These are phyloP conservation scores for Anneissia japonica DNA, from an alignment of 35 echinoderm and acorn worm species.

Conservation along the genomic window DNA sequence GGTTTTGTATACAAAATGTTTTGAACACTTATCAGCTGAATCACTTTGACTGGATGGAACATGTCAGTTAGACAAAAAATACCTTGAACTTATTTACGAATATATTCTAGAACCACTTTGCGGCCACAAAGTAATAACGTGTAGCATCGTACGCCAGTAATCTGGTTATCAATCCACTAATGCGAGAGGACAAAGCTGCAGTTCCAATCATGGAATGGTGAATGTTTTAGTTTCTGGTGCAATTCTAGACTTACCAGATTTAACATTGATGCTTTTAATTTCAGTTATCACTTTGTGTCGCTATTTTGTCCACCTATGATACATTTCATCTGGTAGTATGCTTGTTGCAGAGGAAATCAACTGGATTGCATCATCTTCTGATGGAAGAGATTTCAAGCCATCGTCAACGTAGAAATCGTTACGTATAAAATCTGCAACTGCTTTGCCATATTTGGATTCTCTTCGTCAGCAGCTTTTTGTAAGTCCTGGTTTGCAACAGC, in stretches of 20 bases:
- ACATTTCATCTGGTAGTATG: neutral
- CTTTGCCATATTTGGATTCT: neutral
- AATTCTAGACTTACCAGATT: neutral
- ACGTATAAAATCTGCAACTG: slow-evolving; percentile 8
- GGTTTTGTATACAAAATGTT: too few species aligned
- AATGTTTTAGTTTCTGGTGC: neutral
- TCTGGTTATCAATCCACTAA: neutral
- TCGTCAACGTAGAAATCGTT: slow-evolving; percentile 62
- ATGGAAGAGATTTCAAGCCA: slow-evolving; percentile 34
- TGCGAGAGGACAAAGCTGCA: neutral
- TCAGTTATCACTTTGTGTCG: too few species aligned
- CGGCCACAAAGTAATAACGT: neutral
- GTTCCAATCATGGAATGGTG: neutral
- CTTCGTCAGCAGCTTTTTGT: slow-evolving; percentile 18
- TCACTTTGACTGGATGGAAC: too few species aligned
- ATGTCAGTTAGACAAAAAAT: too few species aligned
- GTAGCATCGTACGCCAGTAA: neutral
- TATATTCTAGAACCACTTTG: neutral
- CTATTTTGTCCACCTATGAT: too few species aligned
- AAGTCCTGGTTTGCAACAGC: slow-evolving; percentile 29
- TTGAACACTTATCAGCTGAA: too few species aligned
- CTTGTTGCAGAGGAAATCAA: neutral
- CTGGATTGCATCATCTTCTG: slow-evolving; percentile 5
- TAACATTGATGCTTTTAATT: too few species aligned
- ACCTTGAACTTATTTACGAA: neutral